A percentile compares a stretch with the other conserved stretches of the same genome.
phyloP scores from a whole-genome alignment of 1,140 invertebrate species.

The Zaprionus capensis region DNA sequence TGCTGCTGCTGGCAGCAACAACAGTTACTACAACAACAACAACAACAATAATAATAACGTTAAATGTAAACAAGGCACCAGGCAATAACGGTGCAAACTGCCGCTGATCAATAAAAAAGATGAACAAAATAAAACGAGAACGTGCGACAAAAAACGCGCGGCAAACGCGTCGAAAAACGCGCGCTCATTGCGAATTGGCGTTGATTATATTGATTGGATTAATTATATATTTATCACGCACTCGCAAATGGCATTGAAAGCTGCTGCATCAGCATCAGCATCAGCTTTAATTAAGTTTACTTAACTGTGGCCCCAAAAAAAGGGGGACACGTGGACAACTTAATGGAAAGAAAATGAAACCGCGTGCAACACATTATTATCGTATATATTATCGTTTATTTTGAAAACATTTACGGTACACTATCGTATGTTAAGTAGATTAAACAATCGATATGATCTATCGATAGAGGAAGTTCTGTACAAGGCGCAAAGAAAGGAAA shows the following conservation, averaged over 20 bases:
- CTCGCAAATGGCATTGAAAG: constrained; percentile 33
- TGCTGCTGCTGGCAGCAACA: background rate
- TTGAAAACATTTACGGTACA: background rate
- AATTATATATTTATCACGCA: constrained; percentile 11
- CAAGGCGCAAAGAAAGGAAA: too few species aligned
- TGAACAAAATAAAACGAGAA: background rate
- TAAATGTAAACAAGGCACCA: constrained; percentile 20
- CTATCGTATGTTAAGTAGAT: too few species aligned
- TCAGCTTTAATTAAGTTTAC: constrained; percentile 25
- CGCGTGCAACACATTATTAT: background rate
- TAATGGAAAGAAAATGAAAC: background rate
- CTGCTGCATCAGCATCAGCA: constrained; percentile 1
- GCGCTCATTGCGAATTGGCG: constrained; percentile 1
- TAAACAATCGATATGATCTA: too few species aligned
- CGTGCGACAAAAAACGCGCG: constrained; percentile 12
- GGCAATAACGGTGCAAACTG: constrained; percentile 42
- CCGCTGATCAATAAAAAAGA: constrained; percentile 22
- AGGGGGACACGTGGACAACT: background rate
- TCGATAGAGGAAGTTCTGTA: too few species aligned
- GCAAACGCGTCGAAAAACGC: constrained; percentile 9
- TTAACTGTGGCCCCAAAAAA: constrained; percentile 34
- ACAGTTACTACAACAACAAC: background rate
- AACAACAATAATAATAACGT: constrained; percentile 3
- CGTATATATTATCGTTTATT: background rate
- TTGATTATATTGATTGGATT: constrained; percentile 25